A percentile compares a stretch with the other conserved stretches of the same genome.
Evolutionary conservation across 2,113 vertebrate species (phyloP).

Genomic region (Cichladusa arquata): DNA sequence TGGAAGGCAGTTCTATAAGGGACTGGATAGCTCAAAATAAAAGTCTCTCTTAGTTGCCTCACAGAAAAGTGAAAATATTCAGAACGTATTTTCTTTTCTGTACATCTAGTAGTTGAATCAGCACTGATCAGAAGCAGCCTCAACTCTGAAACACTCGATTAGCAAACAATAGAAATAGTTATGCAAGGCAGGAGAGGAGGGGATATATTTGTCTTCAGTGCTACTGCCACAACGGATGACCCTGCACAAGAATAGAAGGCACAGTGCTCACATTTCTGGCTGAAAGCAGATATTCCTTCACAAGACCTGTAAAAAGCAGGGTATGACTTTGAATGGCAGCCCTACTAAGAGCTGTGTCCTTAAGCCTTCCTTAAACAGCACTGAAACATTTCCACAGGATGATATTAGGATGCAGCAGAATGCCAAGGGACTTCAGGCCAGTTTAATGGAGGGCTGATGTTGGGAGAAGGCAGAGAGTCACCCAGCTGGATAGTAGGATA

Average conservation of each 20-base stretch:
- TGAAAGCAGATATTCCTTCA: neutral
- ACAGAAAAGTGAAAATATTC: neutral
- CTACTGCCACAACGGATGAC: neutral
- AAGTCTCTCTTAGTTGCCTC: neutral
- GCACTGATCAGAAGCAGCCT: neutral
- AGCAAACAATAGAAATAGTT: neutral
- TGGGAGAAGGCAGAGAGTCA: neutral
- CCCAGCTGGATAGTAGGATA: fast-evolving
- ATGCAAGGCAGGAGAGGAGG: neutral
- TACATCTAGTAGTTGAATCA: neutral
- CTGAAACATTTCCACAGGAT: neutral
- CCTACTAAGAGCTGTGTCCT: neutral
- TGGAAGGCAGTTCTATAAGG: neutral
- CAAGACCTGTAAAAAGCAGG: neutral
- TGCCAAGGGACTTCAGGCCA: neutral
- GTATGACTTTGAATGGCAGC: neutral
- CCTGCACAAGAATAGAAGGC: neutral
- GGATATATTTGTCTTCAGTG: neutral
- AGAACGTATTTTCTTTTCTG: neutral
- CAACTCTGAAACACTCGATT: neutral
- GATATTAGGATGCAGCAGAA: neutral
- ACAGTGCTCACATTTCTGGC: neutral
- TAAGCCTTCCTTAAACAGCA: neutral
- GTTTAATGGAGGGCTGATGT: neutral
- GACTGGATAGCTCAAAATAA: neutral